These are phyloP conservation scores for Momotus momota DNA, from an alignment of 2,797 vertebrate genomes.

Conservation along the genomic window DNA sequence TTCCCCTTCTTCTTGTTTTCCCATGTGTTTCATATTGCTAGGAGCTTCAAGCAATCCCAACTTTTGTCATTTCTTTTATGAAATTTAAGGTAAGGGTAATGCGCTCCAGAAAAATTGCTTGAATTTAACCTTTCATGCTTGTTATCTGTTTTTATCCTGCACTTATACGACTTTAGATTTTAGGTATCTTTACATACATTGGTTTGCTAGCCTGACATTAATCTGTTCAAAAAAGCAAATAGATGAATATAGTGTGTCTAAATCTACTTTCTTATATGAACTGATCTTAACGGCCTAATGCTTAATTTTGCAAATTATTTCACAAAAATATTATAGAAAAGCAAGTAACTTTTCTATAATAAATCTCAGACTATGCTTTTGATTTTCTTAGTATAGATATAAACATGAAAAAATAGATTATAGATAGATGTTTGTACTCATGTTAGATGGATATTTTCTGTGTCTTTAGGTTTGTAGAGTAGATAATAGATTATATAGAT, in stretches of 20 bases:
- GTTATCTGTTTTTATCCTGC: background rate
- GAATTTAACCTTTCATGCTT: background rate
- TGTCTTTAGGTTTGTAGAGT: background rate
- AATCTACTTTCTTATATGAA: background rate
- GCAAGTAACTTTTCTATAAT: background rate
- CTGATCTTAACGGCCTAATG: background rate
- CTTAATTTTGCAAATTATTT: background rate
- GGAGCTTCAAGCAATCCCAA: slow-evolving; percentile 85
- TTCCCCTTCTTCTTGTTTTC: slow-evolving; percentile 33
- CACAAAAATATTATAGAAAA: background rate
- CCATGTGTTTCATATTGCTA: slow-evolving; percentile 65
- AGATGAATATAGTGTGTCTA: background rate
- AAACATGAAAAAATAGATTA: background rate
- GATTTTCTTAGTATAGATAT: background rate
- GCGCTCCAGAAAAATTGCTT: background rate
- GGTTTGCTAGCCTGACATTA: background rate
- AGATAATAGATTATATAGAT: background rate
- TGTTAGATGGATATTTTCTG: background rate
- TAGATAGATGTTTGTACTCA: background rate
- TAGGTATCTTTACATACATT: background rate
- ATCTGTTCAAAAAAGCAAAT: background rate
- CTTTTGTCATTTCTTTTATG: slow-evolving; percentile 89
- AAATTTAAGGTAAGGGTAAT: slow-evolving; percentile 79
- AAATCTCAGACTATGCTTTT: background rate
- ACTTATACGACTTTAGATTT: background rate